Conservation (phyloP, 2,888 invertebrate genomes). For the Scaptomyza tumidula region DNA sequence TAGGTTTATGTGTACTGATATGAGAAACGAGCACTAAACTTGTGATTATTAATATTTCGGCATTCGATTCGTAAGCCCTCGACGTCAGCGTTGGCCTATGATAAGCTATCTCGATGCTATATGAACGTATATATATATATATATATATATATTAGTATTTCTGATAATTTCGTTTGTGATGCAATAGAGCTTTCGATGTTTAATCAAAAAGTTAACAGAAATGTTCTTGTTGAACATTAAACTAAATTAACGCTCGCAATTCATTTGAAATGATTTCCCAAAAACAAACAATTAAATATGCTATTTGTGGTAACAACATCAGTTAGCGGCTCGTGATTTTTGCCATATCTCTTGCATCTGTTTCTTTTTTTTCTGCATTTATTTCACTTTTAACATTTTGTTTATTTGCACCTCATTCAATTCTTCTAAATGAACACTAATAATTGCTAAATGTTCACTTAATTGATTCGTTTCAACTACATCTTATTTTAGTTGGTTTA, state of each 20-base stretch:
- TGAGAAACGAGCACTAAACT: not conserved
- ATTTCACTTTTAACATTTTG: too few relatives aligned
- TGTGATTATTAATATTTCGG: slow-evolving; percentile 1
- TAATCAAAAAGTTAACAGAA: not conserved
- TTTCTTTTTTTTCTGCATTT: too few relatives aligned
- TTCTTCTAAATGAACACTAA: slow-evolving; percentile 51
- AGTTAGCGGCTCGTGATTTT: slow-evolving; percentile 47
- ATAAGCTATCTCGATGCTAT: slow-evolving; percentile 1
- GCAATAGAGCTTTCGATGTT: not conserved
- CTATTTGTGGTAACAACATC: slow-evolving; percentile 15
- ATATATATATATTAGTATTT: too few relatives aligned
- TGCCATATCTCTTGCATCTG: slow-evolving; percentile 5
- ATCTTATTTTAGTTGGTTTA: too few relatives aligned
- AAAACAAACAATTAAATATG: not conserved
- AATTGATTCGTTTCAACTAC: slow-evolving; percentile 46
- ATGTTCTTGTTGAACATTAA: not conserved
- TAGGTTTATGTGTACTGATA: not conserved
- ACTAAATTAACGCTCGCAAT: not conserved
- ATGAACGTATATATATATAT: not conserved
- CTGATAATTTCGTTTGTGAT: not conserved
- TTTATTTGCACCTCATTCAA: slow-evolving; percentile 38
- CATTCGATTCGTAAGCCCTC: not conserved
- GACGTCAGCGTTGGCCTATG: slow-evolving; percentile 2
- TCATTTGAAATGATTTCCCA: not conserved
- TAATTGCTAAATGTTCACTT: slow-evolving; percentile 53